A percentile compares a stretch with the other conserved stretches of the same genome.
Evolutionary conservation across 2,888 invertebrate species (phyloP).

Genomic region (Stenichneumon culpator): DNA sequence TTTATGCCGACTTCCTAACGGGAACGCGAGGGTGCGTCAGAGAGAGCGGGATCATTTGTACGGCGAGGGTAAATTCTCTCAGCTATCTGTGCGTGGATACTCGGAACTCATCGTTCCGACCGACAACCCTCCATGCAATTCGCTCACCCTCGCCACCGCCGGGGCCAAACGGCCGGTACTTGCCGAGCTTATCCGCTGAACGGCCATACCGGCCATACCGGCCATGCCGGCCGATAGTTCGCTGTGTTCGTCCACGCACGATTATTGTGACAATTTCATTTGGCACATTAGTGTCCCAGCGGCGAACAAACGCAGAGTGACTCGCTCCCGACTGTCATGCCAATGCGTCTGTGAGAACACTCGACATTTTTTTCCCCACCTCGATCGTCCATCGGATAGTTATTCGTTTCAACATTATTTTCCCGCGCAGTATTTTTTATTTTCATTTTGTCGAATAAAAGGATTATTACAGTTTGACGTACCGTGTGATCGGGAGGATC

Average conservation of each 20-base stretch:
- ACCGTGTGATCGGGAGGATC: slow-evolving; percentile 24
- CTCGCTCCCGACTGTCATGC: slow-evolving; percentile 6
- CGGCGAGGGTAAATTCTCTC: slow-evolving; percentile 48
- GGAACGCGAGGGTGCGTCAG: neutral
- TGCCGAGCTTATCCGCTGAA: slow-evolving; percentile 72
- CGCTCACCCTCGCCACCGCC: slow-evolving; percentile 39
- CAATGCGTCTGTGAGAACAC: neutral
- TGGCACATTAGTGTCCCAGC: slow-evolving; percentile 76
- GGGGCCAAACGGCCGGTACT: slow-evolving; percentile 62
- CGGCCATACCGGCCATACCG: slow-evolving; percentile 55
- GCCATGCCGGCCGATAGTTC: slow-evolving; percentile 43
- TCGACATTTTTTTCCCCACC: neutral
- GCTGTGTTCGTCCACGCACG: slow-evolving; percentile 69
- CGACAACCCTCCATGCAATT: slow-evolving; percentile 37
- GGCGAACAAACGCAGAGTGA: slow-evolving; percentile 70
- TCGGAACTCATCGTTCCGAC: slow-evolving; percentile 20
- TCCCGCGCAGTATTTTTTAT: neutral
- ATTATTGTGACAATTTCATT: slow-evolving; percentile 82
- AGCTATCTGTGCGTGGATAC: slow-evolving; percentile 31
- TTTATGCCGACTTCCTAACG: neutral
- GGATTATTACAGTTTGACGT: neutral
- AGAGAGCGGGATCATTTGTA: slow-evolving; percentile 16
- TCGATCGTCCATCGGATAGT: neutral
- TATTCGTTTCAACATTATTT: neutral
- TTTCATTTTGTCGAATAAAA: neutral